phyloP scores from a whole-genome alignment of 2,888 invertebrate genomes.

The Alitta virens region DNA sequence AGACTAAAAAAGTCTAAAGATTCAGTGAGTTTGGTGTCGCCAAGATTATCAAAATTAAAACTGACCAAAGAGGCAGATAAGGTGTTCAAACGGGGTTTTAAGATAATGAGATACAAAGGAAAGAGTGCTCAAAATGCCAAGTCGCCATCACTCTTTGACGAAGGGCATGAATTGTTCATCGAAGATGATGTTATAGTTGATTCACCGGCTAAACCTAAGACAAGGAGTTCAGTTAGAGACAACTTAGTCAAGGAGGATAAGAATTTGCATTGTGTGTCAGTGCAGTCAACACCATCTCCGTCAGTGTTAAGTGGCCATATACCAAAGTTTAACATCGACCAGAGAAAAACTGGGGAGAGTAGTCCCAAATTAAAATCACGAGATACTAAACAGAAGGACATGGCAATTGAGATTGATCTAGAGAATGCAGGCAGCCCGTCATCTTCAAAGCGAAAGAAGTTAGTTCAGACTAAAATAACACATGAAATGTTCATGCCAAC shows the following conservation, averaged over 20 bases:
- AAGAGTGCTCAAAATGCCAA: background rate
- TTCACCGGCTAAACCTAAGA: background rate
- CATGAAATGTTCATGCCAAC: background rate
- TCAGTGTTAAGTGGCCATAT: slow-evolving; percentile 5
- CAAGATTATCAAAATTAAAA: no score
- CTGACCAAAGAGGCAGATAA: no score
- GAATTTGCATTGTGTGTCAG: background rate
- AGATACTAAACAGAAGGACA: background rate
- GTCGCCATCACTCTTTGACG: slow-evolving; percentile 8
- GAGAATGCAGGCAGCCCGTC: no score
- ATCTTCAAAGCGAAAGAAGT: background rate
- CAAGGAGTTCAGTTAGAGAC: no score
- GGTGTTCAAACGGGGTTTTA: no score
- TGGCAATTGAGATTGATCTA: no score
- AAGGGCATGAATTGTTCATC: background rate
- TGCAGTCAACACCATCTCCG: slow-evolving; percentile 10
- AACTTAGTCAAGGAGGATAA: no score
- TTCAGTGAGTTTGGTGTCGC: no score
- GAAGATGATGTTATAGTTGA: background rate
- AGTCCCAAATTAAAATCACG: background rate
- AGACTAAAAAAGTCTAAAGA: no score
- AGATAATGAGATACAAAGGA: background rate
- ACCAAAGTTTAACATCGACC: background rate
- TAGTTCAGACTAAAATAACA: slow-evolving; percentile 3
- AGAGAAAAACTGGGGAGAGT: background rate